Percentiles rank a stretch among this genome's conserved stretches.
phyloP scores from a whole-genome alignment of 1,140 invertebrate genomes.

The Lucilia cuprina region DNA sequence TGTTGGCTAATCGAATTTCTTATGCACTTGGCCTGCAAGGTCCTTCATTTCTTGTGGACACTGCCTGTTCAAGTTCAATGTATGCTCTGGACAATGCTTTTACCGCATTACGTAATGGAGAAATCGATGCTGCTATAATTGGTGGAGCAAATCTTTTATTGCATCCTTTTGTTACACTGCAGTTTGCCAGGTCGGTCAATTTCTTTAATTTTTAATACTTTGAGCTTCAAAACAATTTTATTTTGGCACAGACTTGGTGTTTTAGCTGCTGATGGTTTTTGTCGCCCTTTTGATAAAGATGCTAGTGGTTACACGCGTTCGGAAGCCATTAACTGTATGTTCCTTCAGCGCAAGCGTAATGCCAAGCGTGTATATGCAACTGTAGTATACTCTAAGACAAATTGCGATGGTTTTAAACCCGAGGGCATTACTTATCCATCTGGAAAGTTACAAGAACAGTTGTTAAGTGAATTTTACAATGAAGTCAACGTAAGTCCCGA shows the following conservation, averaged over 20 bases:
- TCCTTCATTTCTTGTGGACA: constrained; percentile 85
- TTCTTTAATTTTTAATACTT: background rate
- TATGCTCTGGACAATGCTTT: constrained; percentile 86
- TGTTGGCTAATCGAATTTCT: constrained; percentile 91
- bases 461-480: constrained; percentile 86
- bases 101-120: constrained; percentile 74
- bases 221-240: background rate
- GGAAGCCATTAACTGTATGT: constrained; percentile 78
- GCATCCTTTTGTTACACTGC: constrained; percentile 85
- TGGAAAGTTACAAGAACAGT: constrained; percentile 77
- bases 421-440: constrained; percentile 93
- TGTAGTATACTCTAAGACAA: constrained; percentile 67
- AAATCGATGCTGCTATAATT: constrained; percentile 88
- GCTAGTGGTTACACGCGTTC: constrained; percentile 80
- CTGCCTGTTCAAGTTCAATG: constrained; percentile 89
- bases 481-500: constrained; percentile 79
- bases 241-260: constrained; percentile 75
- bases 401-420: constrained; percentile 89
- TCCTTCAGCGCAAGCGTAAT: constrained; percentile 81
- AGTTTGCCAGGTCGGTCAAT: constrained; percentile 75
- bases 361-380: constrained; percentile 80
- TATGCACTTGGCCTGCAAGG: constrained; percentile 74
- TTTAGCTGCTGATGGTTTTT: constrained; percentile 82
- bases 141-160: constrained; percentile 83
- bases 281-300: constrained; percentile 88